Evolutionary conservation across 2,797 vertebrate genomes (phyloP).

Genomic region (Peromyscus attwateri): DNA sequence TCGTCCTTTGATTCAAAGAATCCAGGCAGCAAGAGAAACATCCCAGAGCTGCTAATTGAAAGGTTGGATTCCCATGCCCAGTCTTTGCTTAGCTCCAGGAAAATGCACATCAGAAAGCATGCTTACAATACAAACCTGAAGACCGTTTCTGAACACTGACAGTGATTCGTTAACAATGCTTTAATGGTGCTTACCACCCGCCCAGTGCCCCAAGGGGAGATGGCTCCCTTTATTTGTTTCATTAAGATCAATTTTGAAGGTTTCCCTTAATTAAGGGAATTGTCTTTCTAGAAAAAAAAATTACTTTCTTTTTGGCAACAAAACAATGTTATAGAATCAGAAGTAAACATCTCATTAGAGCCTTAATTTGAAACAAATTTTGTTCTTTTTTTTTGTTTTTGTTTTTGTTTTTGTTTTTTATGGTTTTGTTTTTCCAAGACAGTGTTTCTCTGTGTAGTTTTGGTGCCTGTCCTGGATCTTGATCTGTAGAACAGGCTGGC

Average conservation of each 20-base stretch:
- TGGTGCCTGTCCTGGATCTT: too few species aligned
- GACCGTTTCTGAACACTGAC: background rate
- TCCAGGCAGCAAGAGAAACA: background rate
- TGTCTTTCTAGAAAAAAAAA: background rate
- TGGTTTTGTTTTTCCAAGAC: too few species aligned
- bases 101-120: background rate
- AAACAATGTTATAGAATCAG: slow-evolving; percentile 47
- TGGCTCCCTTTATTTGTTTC: background rate
- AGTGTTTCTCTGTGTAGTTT: too few species aligned
- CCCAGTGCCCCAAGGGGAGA: background rate
- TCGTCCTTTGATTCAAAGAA: background rate
- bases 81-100: background rate
- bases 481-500: too few species aligned
- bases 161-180: background rate
- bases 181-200: background rate
- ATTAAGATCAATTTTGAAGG: background rate
- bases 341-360: slow-evolving; percentile 13
- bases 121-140: background rate
- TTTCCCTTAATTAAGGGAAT: background rate
- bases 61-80: background rate
- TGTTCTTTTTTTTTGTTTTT: background rate
- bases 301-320: slow-evolving; percentile 5
- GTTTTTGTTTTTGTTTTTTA: too few species aligned
- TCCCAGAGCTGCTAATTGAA: background rate
- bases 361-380: slow-evolving; percentile 33